These are phyloP conservation scores for Blastobasis lacticolella DNA, from an alignment of 2,888 invertebrate species.

Conservation along the genomic window DNA sequence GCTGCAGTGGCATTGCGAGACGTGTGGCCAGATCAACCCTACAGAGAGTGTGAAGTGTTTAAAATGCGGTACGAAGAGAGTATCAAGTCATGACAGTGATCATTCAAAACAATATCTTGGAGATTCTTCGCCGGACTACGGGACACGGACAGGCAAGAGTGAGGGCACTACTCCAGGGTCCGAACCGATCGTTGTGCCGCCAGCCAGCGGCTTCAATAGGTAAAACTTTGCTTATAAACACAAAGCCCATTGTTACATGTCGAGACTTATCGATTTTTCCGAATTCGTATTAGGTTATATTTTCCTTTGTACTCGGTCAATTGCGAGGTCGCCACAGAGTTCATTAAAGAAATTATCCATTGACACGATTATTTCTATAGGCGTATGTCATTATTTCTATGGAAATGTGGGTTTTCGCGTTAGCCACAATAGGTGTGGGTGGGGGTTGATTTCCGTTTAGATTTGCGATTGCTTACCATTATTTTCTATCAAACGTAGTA, in stretches of 20 bases:
- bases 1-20: conserved; percentile 93
- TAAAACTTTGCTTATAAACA: conserved; percentile 39
- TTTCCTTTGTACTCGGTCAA: conserved; percentile 49
- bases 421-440: conserved; percentile 25
- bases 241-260: conserved; percentile 45
- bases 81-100: conserved; percentile 73
- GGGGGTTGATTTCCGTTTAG: too few species aligned
- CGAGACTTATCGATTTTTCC: conserved; percentile 62
- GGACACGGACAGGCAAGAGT: conserved; percentile 56
- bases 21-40: conserved; percentile 91
- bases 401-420: conserved; percentile 35
- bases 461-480: too few species aligned
- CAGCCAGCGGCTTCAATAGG: conserved; percentile 60
- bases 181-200: conserved; percentile 57
- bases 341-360: conserved; percentile 49
- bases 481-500: too few species aligned
- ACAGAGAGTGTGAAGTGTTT: conserved; percentile 88
- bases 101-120: conserved; percentile 45
- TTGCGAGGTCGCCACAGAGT: conserved; percentile 40
- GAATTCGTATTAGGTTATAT: conserved; percentile 62
- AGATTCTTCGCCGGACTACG: conserved; percentile 62
- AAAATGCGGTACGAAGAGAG: conserved; percentile 84
- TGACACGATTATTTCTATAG: conserved; percentile 32
- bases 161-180: conserved; percentile 62
- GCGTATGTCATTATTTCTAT: conserved; percentile 48